Evolutionary conservation across 53 echinoderm and acorn worm species (phyloP), one percentile per base, ranked within the genome.

Genomic region (Luidia sarsii): DNA sequence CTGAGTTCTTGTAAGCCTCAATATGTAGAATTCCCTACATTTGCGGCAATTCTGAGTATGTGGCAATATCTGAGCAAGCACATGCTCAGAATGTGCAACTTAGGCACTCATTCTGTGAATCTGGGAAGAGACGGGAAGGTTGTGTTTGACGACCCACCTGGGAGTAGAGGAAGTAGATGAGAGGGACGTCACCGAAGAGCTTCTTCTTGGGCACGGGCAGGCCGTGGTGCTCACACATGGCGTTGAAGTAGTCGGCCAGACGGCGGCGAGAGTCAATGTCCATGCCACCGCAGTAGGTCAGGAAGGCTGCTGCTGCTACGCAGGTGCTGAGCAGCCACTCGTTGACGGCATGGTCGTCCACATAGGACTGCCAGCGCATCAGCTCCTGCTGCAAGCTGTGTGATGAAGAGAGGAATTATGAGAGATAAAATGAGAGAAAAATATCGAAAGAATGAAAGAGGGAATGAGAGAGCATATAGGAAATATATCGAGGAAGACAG

Each of bases 241-340:
- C 85, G 50, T 71, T 86, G 68, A 94, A 90, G 71, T 83, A 86
- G 0, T 83, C 85, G 21, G 91, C 87, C 31, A 99, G 60, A 11
- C 99, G 80, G 4, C 65, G 71, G 20, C 99, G 88, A 0, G 87
- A 89, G 43, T 94, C 99, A 22, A 84, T 31, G 13, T 89, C 87
- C 99, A 97, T 99, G n/a, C 91, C 93, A 18, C 91, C 91, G 24
- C 91, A 91, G 91, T 97, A 99, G 0, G 91, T 94, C 52, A 99
- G 89, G 87, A 91, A 99, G 19, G 94, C 94, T 10, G 99, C 83
- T 4, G 89, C 89, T 11, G 82, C 66, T 41, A 99, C 74, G 51
- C 99, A 99, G 82, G 91, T 99, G 70, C 94, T 91, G 1, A 99
- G 75, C 34, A 99, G 65, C 89, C 94, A 93, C 49, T 99, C 91